Evolutionary conservation across 2,113 vertebrate genomes (phyloP).

Genomic region (Catharus minimus): DNA sequence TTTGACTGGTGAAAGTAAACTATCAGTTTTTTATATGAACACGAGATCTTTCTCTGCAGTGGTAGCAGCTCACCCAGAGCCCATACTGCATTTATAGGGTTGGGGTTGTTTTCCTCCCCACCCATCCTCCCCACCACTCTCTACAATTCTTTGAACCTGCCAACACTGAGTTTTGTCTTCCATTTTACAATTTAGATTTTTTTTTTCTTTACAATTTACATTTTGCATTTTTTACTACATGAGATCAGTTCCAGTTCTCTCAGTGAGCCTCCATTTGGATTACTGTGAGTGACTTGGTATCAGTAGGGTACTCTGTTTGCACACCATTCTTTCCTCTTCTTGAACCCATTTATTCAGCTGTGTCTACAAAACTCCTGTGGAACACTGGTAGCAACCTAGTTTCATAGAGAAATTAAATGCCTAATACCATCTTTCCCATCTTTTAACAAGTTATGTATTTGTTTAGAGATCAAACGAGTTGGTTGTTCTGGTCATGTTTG

Average conservation of each 20-base stretch:
- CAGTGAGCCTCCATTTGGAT: neutral
- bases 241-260: neutral
- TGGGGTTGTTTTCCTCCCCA: neutral
- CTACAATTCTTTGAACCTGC: neutral
- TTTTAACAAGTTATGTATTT: neutral
- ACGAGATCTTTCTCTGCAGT: neutral
- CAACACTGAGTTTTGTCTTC: neutral
- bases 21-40: neutral
- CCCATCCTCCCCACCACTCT: neutral
- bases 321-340: neutral
- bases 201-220: no score
- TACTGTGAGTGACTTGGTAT: neutral
- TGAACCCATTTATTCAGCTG: neutral
- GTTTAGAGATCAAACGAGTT: neutral
- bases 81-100: accelerated
- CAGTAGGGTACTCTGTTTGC: neutral
- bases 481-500: neutral
- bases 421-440: neutral
- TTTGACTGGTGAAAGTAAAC: neutral
- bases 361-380: neutral
- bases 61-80: neutral
- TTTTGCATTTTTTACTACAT: neutral
- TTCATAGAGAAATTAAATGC: neutral
- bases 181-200: neutral
- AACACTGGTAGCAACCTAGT: neutral